Base-by-base conservation (phyloP, 2,888 invertebrate genomes). In the Bruchidius siliquastri region DNA sequence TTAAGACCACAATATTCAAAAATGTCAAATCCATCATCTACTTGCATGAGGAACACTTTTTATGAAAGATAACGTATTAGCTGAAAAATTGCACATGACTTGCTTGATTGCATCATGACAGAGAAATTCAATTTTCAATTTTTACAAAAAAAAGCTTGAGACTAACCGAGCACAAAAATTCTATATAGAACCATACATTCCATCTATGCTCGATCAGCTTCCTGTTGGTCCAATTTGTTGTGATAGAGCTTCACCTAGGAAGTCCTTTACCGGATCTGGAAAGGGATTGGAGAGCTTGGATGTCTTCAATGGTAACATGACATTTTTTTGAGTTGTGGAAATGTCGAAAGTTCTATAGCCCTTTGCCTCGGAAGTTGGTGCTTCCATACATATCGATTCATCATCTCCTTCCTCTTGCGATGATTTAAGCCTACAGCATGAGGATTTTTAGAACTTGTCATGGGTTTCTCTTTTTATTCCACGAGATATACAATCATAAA, bases 201-300 rank as follows among this genome's bases (percentile, higher is more conserved):
- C 10, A 84, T 82, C 73, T 83, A 80, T 84, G 85, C 85, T 73
- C 84, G 83, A 10, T 83, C 82, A 2, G 85, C 85, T 74, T 86
- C 86, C 73, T 86, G 86, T 72, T 85, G 82, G 77, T 86, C 86
- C 10, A 85, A 84, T 1, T 84, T 81, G 3, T 82, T 84, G 74
- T 85, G 83, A 0, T 85, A 85, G 13, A 81, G 81, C 84, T 85
- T 86, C 72, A 82, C 79, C 13, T 18, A 49, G 18, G 13, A 49
- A 49, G 18, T 49, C 49, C 74, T 86, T 86, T 0, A 86, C 84
- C 0, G 86, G 86, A 67, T 85, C 85, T 0, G 86, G 86, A 78
- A 86, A 86, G 3, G 86, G 86, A 73, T 80, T 84, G 0, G 86
- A 84, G 75, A 86, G 74, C 72, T 82, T 84, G 2, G 84, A 82